These are phyloP conservation scores for Samia ricini DNA, from an alignment of 1,140 invertebrate genomes.

Conservation along the genomic window DNA sequence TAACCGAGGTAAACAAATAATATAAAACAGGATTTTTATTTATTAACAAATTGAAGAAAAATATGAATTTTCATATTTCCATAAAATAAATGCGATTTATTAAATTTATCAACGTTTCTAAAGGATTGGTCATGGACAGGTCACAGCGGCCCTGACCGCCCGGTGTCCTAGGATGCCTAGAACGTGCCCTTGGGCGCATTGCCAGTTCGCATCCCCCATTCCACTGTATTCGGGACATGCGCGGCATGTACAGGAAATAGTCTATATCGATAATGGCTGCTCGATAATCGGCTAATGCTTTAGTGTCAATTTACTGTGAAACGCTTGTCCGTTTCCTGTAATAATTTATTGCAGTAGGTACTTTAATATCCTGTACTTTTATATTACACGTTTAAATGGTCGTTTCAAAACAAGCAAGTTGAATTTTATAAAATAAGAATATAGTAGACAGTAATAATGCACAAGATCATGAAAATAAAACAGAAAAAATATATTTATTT, in stretches of 20 bases:
- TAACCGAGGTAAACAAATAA: too few species aligned
- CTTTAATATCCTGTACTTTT: neutral
- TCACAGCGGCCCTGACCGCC: conserved; percentile 52
- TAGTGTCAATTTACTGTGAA: conserved; percentile 11
- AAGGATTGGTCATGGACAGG: conserved; percentile 12
- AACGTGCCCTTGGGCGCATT: conserved; percentile 57
- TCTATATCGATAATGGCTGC: conserved; percentile 48
- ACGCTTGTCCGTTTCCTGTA: conserved; percentile 17
- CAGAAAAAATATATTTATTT: too few species aligned
- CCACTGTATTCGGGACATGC: conserved; percentile 19
- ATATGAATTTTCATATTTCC: too few species aligned
- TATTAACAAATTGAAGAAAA: too few species aligned
- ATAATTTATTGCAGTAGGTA: conserved; percentile 1
- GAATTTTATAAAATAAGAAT: neutral
- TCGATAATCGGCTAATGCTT: conserved; percentile 28
- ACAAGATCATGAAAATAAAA: too few species aligned
- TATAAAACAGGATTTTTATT: too few species aligned
- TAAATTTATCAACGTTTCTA: too few species aligned
- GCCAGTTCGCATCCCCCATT: conserved; percentile 39
- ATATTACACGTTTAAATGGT: neutral
- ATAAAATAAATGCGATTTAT: too few species aligned
- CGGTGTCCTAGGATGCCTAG: conserved; percentile 61
- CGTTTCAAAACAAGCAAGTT: neutral
- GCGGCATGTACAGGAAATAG: conserved; percentile 43
- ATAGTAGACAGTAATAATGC: neutral